Evolutionary conservation across 2,113 vertebrate genomes (phyloP).

Genomic region (Ailuropoda melanoleuca): DNA sequence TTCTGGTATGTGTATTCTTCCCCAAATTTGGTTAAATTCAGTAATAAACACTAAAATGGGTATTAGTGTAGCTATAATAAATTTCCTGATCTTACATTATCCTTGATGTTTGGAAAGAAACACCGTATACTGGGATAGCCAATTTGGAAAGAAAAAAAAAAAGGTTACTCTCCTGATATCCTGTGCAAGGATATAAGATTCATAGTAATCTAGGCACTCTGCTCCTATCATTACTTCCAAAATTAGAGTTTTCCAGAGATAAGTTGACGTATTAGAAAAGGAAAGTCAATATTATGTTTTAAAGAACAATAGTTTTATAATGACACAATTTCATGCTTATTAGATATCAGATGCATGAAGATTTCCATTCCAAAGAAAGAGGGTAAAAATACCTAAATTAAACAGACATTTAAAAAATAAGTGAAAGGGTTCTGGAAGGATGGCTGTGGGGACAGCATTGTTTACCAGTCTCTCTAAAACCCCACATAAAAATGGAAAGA

Average conservation of each 20-base stretch:
- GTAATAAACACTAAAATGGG: background rate
- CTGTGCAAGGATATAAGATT: background rate
- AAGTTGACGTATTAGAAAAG: background rate
- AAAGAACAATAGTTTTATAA: background rate
- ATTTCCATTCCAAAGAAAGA: background rate
- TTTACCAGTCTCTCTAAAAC: background rate
- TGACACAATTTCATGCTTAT: background rate
- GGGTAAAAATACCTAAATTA: background rate
- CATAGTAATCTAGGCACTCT: background rate
- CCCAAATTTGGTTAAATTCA: background rate
- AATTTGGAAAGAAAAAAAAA: background rate
- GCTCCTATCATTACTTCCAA: background rate
- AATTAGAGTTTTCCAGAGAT: background rate
- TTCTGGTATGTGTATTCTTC: background rate
- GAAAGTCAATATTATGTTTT: background rate
- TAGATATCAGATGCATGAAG: background rate
- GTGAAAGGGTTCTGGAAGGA: background rate
- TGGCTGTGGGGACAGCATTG: background rate
- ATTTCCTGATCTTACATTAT: background rate
- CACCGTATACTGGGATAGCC: background rate
- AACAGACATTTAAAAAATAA: background rate
- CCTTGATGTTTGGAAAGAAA: background rate
- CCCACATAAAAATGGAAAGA: background rate
- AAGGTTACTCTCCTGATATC: background rate
- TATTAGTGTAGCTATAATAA: background rate